phyloP scores from a whole-genome alignment of 2,888 invertebrate genomes.

The Drosophila birchii region DNA sequence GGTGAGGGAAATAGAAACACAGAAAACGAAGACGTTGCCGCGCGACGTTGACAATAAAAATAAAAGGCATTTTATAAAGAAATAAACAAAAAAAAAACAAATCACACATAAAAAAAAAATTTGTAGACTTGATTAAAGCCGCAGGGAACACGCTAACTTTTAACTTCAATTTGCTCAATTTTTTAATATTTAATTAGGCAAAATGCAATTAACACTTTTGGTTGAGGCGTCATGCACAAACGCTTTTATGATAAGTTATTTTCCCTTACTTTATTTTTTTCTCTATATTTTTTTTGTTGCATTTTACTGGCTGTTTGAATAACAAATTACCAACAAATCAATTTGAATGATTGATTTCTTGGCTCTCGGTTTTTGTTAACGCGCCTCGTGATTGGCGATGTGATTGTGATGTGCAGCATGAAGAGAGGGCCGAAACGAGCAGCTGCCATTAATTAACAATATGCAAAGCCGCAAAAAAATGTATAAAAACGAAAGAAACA shows the following conservation, averaged over 20 bases:
- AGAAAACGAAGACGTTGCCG: slow-evolving; percentile 32
- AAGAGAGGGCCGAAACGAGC: slow-evolving; percentile 48
- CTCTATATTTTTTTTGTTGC: slow-evolving; percentile 38
- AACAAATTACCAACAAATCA: slow-evolving; percentile 77
- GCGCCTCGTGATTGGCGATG: slow-evolving; percentile 59
- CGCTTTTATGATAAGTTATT: slow-evolving; percentile 41
- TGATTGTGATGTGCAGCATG: slow-evolving; percentile 45
- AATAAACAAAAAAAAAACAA: not conserved
- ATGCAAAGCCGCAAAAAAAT: slow-evolving; percentile 59
- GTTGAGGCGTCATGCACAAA: slow-evolving; percentile 53
- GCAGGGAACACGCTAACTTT: slow-evolving; percentile 40
- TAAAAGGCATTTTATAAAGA: slow-evolving; percentile 11
- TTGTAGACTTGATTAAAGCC: slow-evolving; percentile 59
- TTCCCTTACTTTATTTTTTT: slow-evolving; percentile 57
- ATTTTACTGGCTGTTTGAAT: slow-evolving; percentile 64
- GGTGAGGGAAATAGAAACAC: slow-evolving; percentile 52
- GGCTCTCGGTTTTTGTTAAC: slow-evolving; percentile 50
- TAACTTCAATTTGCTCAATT: slow-evolving; percentile 64
- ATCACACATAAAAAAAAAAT: slow-evolving; percentile 41
- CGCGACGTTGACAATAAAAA: slow-evolving; percentile 39
- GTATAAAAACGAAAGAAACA: slow-evolving; percentile 24
- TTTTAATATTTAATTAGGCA: slow-evolving; percentile 70
- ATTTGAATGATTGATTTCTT: slow-evolving; percentile 78
- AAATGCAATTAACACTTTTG: slow-evolving; percentile 73
- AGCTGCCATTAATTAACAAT: slow-evolving; percentile 71